These are phyloP conservation scores for Coregonus sp. DNA, from an alignment of 2,797 vertebrate species.

Conservation along the genomic window DNA sequence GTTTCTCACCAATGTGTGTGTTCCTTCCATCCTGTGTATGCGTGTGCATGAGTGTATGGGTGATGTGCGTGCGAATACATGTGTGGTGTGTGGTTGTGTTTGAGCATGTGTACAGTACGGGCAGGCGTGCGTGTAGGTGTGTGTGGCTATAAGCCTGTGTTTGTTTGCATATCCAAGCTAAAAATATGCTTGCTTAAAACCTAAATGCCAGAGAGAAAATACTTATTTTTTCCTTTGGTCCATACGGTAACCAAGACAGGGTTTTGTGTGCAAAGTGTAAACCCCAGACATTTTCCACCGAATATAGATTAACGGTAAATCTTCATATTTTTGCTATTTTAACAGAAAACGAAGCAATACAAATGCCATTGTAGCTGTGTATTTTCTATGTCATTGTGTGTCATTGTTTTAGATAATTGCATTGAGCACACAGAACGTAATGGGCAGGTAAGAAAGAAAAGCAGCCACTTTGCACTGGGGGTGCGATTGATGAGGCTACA, in stretches of 20 bases:
- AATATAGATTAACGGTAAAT: neutral
- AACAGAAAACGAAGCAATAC: neutral
- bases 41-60: conserved; percentile 2
- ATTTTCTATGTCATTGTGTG: neutral
- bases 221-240: neutral
- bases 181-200: neutral
- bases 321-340: neutral
- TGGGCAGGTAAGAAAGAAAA: conserved; percentile 5
- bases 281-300: neutral
- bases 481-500: neutral
- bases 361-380: neutral
- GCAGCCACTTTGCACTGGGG: neutral
- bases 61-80: neutral
- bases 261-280: neutral
- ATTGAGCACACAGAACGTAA: neutral
- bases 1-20: conserved; percentile 45
- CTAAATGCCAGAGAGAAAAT: neutral
- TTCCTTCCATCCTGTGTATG: neutral
- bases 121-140: conserved; percentile 25
- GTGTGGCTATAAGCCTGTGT: neutral
- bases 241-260: no score
- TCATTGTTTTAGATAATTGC: neutral
- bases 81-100: neutral
- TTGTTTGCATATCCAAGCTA: conserved; percentile 12
- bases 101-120: neutral